Conservation (phyloP, 2,797 vertebrate genomes). For the Tragopan temminckii region DNA sequence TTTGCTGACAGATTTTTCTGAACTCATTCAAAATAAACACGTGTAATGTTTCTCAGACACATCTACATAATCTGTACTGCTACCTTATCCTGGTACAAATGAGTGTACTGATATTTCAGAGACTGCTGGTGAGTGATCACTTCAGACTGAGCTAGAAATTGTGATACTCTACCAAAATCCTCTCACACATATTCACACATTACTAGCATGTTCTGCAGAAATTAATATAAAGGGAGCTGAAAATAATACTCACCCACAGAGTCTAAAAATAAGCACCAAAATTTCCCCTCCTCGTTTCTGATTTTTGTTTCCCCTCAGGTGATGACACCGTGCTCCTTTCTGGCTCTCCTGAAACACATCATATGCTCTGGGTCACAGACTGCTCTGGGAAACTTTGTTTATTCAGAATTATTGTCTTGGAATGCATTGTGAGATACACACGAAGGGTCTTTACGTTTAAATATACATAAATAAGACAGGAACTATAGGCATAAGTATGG, state of each 20-base stretch:
- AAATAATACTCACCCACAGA: conserved; percentile 71
- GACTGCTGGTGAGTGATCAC: not conserved
- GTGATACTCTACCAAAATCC: not conserved
- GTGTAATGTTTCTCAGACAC: not conserved
- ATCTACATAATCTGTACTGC: not conserved
- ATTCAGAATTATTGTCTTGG: not conserved
- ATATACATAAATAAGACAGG: not conserved
- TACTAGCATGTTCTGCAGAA: conserved; percentile 57
- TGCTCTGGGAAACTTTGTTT: not conserved
- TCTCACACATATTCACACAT: not conserved
- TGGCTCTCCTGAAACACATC: conserved; percentile 49
- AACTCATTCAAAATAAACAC: not conserved
- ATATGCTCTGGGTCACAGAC: conserved; percentile 17
- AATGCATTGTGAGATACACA: not conserved
- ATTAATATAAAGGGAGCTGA: conserved; percentile 59
- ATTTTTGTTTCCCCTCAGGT: conserved; percentile 68
- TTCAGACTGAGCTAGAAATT: conserved; percentile 2
- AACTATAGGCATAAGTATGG: not conserved
- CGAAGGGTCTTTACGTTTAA: not conserved
- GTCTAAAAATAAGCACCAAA: conserved; percentile 75
- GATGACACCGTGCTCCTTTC: conserved; percentile 55
- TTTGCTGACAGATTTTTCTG: not conserved
- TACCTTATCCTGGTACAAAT: not conserved
- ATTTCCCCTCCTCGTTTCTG: conserved; percentile 73
- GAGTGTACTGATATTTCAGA: not conserved